Evolutionary conservation across 2,888 invertebrate species (phyloP).

Genomic region (Hirtodrosophila duncani): DNA sequence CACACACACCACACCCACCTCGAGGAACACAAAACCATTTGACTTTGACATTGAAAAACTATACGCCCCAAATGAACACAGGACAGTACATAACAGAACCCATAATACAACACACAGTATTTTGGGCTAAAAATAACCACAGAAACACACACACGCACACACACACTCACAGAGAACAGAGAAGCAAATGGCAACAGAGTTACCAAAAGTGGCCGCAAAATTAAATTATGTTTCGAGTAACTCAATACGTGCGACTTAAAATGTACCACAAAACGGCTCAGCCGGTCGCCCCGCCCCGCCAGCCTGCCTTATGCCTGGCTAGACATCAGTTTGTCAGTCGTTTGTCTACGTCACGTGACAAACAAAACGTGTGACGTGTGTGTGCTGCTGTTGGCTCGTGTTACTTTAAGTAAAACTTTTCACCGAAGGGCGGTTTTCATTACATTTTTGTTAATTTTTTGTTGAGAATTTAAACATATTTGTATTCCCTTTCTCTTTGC

Average conservation of each 20-base stretch:
- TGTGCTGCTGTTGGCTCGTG: slow-evolving; percentile 34
- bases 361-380: slow-evolving; percentile 32
- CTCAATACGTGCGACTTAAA: slow-evolving; percentile 58
- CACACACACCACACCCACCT: not conserved
- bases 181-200: too few species aligned
- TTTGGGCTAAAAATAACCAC: slow-evolving; percentile 56
- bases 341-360: slow-evolving; percentile 67
- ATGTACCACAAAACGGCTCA: slow-evolving; percentile 57
- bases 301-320: too few species aligned
- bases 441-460: slow-evolving; percentile 2
- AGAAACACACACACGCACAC: slow-evolving; percentile 20
- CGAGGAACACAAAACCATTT: slow-evolving; percentile 9
- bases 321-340: slow-evolving; percentile 63
- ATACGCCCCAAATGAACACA: slow-evolving; percentile 16
- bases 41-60: slow-evolving; percentile 68
- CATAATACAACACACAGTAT: slow-evolving; percentile 11
- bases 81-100: too few species aligned
- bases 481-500: slow-evolving; percentile 62
- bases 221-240: slow-evolving; percentile 66
- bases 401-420: slow-evolving; percentile 47
- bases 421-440: slow-evolving; percentile 36
- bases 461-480: slow-evolving; percentile 25
- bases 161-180: too few species aligned
- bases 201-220: slow-evolving; percentile 60
- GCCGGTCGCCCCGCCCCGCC: too few species aligned